Percentiles rank a stretch among this genome's conserved stretches.
Conservation (phyloP, 1,140 invertebrate genomes). For the Thalassaphorura encarpata region DNA sequence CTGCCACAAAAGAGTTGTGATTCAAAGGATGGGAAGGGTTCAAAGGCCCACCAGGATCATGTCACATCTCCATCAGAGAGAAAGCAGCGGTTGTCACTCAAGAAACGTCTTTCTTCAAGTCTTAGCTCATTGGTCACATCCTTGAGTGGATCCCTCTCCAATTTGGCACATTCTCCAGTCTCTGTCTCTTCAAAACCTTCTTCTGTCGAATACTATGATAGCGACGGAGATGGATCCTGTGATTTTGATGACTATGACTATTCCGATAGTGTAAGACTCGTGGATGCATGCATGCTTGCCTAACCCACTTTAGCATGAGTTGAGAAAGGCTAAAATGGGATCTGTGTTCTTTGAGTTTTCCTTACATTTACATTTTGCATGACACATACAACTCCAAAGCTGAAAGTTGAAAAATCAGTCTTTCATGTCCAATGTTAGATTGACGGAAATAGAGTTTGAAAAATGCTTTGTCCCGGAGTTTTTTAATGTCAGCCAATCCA, state of each 20-base stretch:
- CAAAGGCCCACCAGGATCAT: neutral
- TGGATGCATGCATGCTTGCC: too few relatives aligned
- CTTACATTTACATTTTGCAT: too few relatives aligned
- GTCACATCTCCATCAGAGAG: neutral
- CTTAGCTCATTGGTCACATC: constrained; percentile 29
- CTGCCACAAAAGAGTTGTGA: neutral
- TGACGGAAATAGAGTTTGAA: too few relatives aligned
- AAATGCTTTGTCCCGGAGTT: too few relatives aligned
- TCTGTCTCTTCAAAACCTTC: constrained; percentile 12
- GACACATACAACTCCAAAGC: too few relatives aligned
- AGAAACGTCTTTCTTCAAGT: constrained; percentile 29
- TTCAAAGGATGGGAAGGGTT: neutral
- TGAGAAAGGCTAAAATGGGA: too few relatives aligned
- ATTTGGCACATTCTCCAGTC: neutral
- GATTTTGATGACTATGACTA: constrained; percentile 24
- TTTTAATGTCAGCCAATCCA: too few relatives aligned
- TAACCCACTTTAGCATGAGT: too few relatives aligned
- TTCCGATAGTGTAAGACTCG: constrained; percentile 27
- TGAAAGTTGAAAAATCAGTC: too few relatives aligned
- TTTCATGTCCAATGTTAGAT: too few relatives aligned
- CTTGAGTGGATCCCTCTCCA: constrained; percentile 18
- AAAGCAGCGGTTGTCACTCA: constrained; percentile 10
- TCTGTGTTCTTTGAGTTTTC: too few relatives aligned
- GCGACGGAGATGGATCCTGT: constrained; percentile 14
- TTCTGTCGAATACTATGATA: constrained; percentile 13